Evolutionary conservation across 2,113 vertebrate genomes (phyloP).

Genomic region (Tragelaphus scriptus): DNA sequence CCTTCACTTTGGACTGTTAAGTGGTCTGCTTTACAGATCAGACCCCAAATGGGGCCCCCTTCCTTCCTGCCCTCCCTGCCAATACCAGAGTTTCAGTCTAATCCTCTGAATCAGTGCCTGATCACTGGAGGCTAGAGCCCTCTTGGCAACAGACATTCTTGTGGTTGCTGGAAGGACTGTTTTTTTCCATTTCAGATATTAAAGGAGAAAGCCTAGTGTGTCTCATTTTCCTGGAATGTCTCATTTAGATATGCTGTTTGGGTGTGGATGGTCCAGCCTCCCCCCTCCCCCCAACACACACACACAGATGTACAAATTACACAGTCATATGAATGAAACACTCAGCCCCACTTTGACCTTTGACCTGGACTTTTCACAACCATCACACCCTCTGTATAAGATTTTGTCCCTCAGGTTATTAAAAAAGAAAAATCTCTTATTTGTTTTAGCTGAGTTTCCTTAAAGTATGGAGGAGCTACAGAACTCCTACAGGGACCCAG

Average conservation of each 20-base stretch:
- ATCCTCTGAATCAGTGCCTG: neutral
- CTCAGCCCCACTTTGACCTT: neutral
- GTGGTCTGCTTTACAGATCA: neutral
- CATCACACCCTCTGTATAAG: neutral
- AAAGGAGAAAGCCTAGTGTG: neutral
- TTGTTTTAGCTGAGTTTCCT: neutral
- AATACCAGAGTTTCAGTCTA: neutral
- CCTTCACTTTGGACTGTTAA: accelerated
- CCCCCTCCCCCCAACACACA: neutral
- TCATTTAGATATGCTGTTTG: slow-evolving; percentile 21
- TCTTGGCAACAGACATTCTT: neutral
- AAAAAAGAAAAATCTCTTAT: neutral
- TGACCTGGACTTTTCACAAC: neutral
- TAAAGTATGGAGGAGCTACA: neutral
- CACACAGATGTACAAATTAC: neutral
- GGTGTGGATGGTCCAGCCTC: neutral
- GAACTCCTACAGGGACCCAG: neutral
- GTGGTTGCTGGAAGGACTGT: neutral
- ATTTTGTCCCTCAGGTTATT: neutral
- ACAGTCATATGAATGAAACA: neutral
- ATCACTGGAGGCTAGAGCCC: neutral
- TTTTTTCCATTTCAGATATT: neutral
- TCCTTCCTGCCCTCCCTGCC: neutral
- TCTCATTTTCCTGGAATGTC: slow-evolving; percentile 49
- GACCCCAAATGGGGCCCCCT: neutral